Evolutionary conservation across 1,140 invertebrate species (phyloP), one percentile per base, ranked within the genome.

Genomic region (Pissodes strobi): DNA sequence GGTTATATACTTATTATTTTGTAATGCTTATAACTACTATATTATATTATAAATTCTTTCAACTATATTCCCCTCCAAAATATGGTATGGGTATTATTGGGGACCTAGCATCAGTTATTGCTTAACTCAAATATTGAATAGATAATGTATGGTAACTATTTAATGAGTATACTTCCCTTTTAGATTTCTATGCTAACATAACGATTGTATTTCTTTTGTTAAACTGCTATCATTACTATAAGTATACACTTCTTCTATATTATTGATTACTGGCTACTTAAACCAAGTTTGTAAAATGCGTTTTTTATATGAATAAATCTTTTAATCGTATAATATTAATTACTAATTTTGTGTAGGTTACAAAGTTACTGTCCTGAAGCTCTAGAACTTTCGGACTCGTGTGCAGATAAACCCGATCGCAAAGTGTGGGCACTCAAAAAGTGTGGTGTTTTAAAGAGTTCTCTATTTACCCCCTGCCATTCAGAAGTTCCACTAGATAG

Each of bases 401-500:
- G 94, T 73, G 78, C 81, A 15, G 71, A 85, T 59, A 84, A 90
- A 70, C 89, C 91, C 0, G 84, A 91, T 38, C 83, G 92, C 15
- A 87, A 87, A 69, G 80, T 86, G 0, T 95, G 92, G 92, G 88
- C 93, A 1, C 72, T 86, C 15, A 78, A 85, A 17, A 85, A 88
- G 64, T 95, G 94, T 75, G 84, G 85, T 4, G 78, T 90, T 1
- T 74, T 96, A 1, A 91, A 92, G 72, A 86, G 87, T 0, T 73
- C 81, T 1, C 70, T 89, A 1, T 95, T 96, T 77, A 75, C 84
- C 30, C 75, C 84, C 9, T 96, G 94, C 72, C 92, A 95, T 76
- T 81, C 83, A 0, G 89, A 93, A 76, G 90, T 95, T 2, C 83
- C 88, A 0, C 81, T 90, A 0, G 86, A 88, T 19, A 78, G 39